Conservation (phyloP, 2,888 invertebrate species). For the Camptogramma bilineatum region DNA sequence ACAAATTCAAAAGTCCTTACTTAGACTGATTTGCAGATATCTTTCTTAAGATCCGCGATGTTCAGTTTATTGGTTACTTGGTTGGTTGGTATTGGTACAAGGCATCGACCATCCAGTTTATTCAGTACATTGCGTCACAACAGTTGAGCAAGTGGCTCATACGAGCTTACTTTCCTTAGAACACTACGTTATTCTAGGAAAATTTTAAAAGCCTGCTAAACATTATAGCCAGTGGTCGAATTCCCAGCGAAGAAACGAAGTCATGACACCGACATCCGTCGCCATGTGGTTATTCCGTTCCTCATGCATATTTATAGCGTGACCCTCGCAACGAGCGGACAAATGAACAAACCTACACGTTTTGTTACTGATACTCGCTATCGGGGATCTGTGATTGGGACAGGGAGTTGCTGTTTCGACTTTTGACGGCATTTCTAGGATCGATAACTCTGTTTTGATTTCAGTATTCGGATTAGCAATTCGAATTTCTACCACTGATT, state of each 20-base stretch:
- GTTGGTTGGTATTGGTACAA: too few species aligned
- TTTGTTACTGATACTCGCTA: slow-evolving; percentile 49
- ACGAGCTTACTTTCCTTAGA: too few species aligned
- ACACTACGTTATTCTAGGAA: neutral
- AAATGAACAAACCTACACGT: slow-evolving; percentile 54
- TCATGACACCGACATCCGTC: slow-evolving; percentile 41
- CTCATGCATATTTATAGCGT: slow-evolving; percentile 64
- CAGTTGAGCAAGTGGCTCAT: too few species aligned
- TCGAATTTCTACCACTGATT: too few species aligned
- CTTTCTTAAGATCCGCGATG: too few species aligned
- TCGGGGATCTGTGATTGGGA: slow-evolving; percentile 39
- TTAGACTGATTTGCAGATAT: too few species aligned
- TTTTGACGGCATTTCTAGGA: neutral
- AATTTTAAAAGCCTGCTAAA: neutral
- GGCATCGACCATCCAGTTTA: too few species aligned
- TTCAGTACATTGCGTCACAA: too few species aligned
- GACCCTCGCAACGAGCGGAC: slow-evolving; percentile 51
- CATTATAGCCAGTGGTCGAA: slow-evolving; percentile 24
- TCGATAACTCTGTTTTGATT: too few species aligned
- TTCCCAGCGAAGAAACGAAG: slow-evolving; percentile 43
- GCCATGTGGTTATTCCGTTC: slow-evolving; percentile 63
- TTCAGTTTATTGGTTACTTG: too few species aligned
- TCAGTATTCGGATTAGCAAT: too few species aligned
- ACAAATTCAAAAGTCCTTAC: too few species aligned
- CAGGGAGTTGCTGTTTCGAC: neutral